Conservation (phyloP, 1,140 invertebrate genomes). For the Bombus turneri region DNA sequence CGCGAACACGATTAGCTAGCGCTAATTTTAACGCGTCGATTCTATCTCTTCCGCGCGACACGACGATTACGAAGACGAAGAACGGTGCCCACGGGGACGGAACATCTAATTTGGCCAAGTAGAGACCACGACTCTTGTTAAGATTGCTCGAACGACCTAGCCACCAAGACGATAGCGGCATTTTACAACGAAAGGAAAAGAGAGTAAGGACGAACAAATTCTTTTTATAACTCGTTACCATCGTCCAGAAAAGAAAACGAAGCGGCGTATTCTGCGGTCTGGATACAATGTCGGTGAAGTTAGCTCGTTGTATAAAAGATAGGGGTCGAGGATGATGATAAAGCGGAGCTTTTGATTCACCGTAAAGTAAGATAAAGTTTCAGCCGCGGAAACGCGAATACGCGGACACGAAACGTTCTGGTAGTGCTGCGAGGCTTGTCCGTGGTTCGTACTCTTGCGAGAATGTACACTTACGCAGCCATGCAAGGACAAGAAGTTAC, state of each 20-base stretch:
- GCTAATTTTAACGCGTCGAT: conserved; percentile 53
- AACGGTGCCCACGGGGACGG: conserved; percentile 13
- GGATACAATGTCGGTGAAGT: neutral
- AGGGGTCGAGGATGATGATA: conserved; percentile 29
- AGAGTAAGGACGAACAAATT: neutral
- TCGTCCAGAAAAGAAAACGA: neutral
- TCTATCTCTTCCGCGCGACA: conserved; percentile 37
- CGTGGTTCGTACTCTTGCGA: conserved; percentile 9
- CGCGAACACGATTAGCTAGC: conserved; percentile 28
- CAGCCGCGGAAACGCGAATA: conserved; percentile 34
- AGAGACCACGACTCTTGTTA: conserved; percentile 28
- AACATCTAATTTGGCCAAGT: conserved; percentile 53
- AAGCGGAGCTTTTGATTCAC: conserved; percentile 33
- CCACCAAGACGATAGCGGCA: neutral
- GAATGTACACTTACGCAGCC: conserved; percentile 21
- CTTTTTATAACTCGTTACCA: conserved; percentile 12
- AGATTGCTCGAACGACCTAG: conserved; percentile 26
- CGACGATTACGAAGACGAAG: conserved; percentile 25
- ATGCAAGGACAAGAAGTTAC: conserved; percentile 36
- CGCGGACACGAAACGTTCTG: neutral
- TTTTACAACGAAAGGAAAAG: neutral
- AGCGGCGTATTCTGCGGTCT: neutral
- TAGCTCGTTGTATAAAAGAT: neutral
- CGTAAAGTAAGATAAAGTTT: conserved; percentile 47
- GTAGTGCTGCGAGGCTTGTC: neutral